Percentiles rank a stretch among this genome's conserved stretches.
Conservation (phyloP, 2,888 invertebrate genomes). For the Chrysolina oricalcia region DNA sequence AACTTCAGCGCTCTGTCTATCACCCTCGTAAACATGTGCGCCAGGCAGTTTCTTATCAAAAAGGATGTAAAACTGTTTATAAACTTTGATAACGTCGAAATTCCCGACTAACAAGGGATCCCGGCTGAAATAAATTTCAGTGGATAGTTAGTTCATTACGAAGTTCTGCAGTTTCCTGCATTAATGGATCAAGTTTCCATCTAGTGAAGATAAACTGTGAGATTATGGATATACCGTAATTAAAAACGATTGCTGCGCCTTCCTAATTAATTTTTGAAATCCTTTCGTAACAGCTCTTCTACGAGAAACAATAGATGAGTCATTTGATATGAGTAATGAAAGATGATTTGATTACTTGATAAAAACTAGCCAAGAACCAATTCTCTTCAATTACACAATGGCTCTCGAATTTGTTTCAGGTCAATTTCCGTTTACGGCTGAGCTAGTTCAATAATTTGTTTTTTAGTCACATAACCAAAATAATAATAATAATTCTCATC, state of each 20-base stretch:
- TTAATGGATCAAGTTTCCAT: conserved; percentile 21
- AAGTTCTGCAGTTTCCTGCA: conserved; percentile 29
- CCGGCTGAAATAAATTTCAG: conserved; percentile 28
- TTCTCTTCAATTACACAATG: background rate
- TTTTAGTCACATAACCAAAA: no score
- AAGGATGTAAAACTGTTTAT: conserved; percentile 25
- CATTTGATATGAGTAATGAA: conserved; percentile 1
- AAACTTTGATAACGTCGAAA: conserved; percentile 18
- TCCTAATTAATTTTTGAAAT: conserved; percentile 25
- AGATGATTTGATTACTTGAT: background rate
- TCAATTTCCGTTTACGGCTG: no score
- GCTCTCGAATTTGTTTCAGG: no score
- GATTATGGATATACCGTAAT: conserved; percentile 24
- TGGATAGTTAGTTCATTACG: conserved; percentile 20
- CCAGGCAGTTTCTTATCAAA: conserved; percentile 3
- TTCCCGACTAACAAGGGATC: background rate
- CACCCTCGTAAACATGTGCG: background rate
- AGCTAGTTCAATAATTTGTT: no score
- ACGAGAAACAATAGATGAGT: conserved; percentile 29
- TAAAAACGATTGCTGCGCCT: conserved; percentile 13
- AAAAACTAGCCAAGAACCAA: background rate
- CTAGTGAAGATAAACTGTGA: conserved; percentile 25
- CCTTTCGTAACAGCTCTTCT: conserved; percentile 13
- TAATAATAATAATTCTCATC: no score
- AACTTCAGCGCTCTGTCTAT: background rate